Evolutionary conservation across 2,888 invertebrate species (phyloP).

Genomic region (Hoplodrina blanda): DNA sequence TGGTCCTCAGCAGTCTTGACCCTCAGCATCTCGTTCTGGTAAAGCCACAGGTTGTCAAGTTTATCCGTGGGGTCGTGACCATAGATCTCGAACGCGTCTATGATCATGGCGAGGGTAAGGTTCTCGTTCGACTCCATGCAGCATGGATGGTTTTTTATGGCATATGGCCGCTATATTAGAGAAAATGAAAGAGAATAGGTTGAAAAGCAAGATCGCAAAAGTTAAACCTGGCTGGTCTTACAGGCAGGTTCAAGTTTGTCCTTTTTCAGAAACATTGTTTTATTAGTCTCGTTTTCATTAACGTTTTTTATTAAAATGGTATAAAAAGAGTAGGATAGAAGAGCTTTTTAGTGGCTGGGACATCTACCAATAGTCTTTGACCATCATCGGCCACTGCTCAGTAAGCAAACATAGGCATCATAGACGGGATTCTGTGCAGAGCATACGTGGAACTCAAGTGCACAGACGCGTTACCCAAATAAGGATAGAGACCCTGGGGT

Average conservation of each 20-base stretch:
- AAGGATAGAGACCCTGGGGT: too few relatives aligned
- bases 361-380: too few relatives aligned
- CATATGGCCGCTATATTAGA: slow-evolving; percentile 76
- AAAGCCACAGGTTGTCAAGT: slow-evolving; percentile 84
- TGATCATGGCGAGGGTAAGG: slow-evolving; percentile 86
- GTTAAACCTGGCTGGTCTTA: neutral
- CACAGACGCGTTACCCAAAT: too few relatives aligned
- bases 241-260: neutral
- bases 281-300: neutral
- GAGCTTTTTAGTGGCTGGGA: neutral
- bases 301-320: neutral
- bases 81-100: slow-evolving; percentile 88
- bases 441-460: too few relatives aligned
- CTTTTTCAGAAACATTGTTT: neutral
- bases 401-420: too few relatives aligned
- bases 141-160: slow-evolving; percentile 85
- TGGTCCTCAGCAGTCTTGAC: slow-evolving; percentile 87
- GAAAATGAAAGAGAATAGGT: neutral
- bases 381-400: too few relatives aligned
- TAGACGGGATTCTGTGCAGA: too few relatives aligned
- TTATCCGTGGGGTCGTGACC: slow-evolving; percentile 88
- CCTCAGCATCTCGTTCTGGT: slow-evolving; percentile 86
- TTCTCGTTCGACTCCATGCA: slow-evolving; percentile 81
- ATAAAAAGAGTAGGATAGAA: too few relatives aligned
- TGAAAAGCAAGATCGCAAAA: too few relatives aligned